Evolutionary conservation across 2,113 vertebrate species (phyloP).

Genomic region (Parus major): DNA sequence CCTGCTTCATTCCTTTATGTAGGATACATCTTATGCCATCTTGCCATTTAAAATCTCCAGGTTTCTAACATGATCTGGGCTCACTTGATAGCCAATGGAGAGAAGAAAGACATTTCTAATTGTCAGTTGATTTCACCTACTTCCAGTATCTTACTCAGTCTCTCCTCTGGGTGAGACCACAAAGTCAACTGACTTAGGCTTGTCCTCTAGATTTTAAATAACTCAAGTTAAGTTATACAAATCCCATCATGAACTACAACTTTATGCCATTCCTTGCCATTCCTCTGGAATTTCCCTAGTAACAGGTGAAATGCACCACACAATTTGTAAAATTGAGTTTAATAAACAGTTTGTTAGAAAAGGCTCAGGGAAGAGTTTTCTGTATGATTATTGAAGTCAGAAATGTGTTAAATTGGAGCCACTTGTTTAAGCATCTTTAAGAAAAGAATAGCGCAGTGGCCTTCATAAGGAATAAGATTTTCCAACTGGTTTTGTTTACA

Average conservation of each 20-base stretch:
- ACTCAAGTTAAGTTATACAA: neutral
- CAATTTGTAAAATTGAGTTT: neutral
- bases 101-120: neutral
- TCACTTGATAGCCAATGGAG: neutral
- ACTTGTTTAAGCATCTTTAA: neutral
- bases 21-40: neutral
- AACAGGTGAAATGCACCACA: neutral
- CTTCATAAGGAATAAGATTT: neutral
- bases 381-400: neutral
- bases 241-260: neutral
- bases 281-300: neutral
- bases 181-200: neutral
- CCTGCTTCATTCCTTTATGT: neutral
- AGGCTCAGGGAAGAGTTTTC: neutral
- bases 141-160: neutral
- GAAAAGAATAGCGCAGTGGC: neutral
- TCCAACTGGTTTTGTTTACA: neutral
- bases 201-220: neutral
- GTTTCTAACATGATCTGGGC: neutral
- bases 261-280: neutral
- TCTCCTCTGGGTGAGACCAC: neutral
- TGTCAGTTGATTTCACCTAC: neutral
- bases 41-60: neutral
- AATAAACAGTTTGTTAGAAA: neutral
- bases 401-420: neutral